Base-by-base conservation (phyloP, 2,113 vertebrate genomes). In the Misgurnus anguillicaudatus region DNA sequence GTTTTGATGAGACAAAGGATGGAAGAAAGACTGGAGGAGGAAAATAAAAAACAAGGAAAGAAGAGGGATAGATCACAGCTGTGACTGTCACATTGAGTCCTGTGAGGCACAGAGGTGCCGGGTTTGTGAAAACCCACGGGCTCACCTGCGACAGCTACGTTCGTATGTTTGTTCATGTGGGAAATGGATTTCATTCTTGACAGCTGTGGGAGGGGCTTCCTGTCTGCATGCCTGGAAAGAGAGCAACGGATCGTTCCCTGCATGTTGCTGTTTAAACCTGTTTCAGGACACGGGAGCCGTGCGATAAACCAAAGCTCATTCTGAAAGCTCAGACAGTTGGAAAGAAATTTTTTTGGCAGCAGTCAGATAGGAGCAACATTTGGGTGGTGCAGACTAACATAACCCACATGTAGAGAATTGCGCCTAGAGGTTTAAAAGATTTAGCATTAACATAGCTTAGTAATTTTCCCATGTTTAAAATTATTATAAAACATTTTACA, bases 21-120 rank as follows among this genome's bases (percentile, higher is more conserved):
- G 13, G 57, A 55, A 80, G 57, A 38, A 9, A 72, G 63, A 11
- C 16, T 8, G 73, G 4, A 31, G 31, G n/a, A 60, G 78, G 36
- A 62, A 41, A 62, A 36, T 31, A 57, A 14, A 42, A 19, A 39
- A 38, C 51, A 13, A 64, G 13, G 2, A 9, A 69, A 58, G 24
- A 9, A 45, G n/a, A 63, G 9, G 62, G n/a, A 73, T 47, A 6
- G n/a, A 61, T 31, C 57, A 68, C 67, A 77, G 67, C 79, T 83
- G 79, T 81, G 77, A 51, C 61, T 69, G 79, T 81, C 67, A 83
- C 62, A 55, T 47, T 51, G 67, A 53, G 47, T 58, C 53, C 62
- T 78, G 76, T 39, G 78, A 77, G 66, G 42, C 10, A 36, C 45
- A 5, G 74, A 74, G 69, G 68, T 77, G 62, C 19, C 47, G 2